Evolutionary conservation across 2,113 vertebrate genomes (phyloP).

Genomic region (Amphiprion ocellaris): DNA sequence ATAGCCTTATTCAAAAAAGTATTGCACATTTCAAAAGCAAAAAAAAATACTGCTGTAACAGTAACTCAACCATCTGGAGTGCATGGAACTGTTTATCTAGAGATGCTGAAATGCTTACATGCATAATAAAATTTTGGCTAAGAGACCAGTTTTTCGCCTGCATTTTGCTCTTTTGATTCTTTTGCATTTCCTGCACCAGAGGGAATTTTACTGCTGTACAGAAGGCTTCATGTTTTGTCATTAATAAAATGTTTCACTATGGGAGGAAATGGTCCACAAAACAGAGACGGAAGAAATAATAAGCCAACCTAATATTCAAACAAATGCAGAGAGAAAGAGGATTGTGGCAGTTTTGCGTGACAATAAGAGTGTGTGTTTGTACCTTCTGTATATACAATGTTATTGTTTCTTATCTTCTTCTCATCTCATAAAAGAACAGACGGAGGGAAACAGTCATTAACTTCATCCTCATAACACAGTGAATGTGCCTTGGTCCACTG

Average conservation of each 20-base stretch:
- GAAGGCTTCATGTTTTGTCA: not conserved
- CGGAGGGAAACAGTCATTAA: slow-evolving; percentile 14
- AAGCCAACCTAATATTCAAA: slow-evolving; percentile 7
- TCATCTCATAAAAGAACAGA: slow-evolving; percentile 34
- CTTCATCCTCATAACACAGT: slow-evolving; percentile 33
- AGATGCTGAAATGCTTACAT: no score
- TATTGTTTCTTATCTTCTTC: slow-evolving; percentile 45
- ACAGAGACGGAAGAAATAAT: not conserved
- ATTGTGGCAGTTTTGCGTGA: slow-evolving; percentile 1
- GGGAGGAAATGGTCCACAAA: no score
- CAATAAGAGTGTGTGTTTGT: slow-evolving; percentile 4
- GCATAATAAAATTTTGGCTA: not conserved
- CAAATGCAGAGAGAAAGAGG: not conserved
- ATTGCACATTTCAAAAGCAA: not conserved
- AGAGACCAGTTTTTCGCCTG: not conserved
- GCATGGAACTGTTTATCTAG: no score
- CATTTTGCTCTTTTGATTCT: not conserved
- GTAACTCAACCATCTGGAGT: no score
- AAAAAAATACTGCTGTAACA: not conserved
- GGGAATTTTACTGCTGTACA: not conserved
- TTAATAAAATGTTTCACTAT: not conserved
- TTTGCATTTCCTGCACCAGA: not conserved
- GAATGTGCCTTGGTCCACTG: slow-evolving; percentile 8
- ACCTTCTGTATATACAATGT: not conserved
- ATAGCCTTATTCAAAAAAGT: not conserved